A percentile compares a stretch with the other conserved stretches of the same genome.
phyloP scores from a whole-genome alignment of 2,888 invertebrate species.

The Horisme vitalbata region DNA sequence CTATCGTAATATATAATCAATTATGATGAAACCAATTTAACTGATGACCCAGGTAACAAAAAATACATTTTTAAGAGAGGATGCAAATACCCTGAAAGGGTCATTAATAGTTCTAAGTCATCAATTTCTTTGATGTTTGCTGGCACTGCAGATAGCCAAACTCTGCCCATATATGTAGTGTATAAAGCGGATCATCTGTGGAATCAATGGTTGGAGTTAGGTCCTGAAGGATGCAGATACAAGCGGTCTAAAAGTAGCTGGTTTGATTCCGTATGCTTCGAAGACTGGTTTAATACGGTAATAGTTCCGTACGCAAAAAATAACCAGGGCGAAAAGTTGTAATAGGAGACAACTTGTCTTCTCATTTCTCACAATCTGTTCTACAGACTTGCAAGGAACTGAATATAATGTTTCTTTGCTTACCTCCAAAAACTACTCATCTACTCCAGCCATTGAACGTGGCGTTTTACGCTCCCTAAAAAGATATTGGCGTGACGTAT shows the following conservation, averaged over 20 bases:
- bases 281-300: constrained; percentile 41
- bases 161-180: constrained; percentile 49
- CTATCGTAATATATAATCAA: constrained; percentile 19
- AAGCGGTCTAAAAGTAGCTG: constrained; percentile 51
- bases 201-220: constrained; percentile 50
- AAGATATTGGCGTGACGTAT: constrained; percentile 7
- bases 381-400: constrained; percentile 3
- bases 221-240: constrained; percentile 47
- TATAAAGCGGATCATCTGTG: constrained; percentile 55
- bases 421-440: constrained; percentile 17
- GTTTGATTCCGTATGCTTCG: constrained; percentile 44
- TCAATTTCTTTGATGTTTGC: constrained; percentile 50
- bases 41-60: constrained; percentile 25
- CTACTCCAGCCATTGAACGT: constrained; percentile 17
- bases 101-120: constrained; percentile 43
- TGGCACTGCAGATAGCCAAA: constrained; percentile 38
- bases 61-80: constrained; percentile 39
- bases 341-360: constrained; percentile 22
- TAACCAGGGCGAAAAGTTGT: constrained; percentile 8
- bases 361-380: constrained; percentile 8
- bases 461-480: constrained; percentile 16
- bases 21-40: constrained; percentile 24
- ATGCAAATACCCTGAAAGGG: constrained; percentile 47
- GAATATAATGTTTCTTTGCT: constrained; percentile 12
- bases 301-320: constrained; percentile 6